phyloP scores from a whole-genome alignment of 2,797 vertebrate species.

The Smutsia gigantea region DNA sequence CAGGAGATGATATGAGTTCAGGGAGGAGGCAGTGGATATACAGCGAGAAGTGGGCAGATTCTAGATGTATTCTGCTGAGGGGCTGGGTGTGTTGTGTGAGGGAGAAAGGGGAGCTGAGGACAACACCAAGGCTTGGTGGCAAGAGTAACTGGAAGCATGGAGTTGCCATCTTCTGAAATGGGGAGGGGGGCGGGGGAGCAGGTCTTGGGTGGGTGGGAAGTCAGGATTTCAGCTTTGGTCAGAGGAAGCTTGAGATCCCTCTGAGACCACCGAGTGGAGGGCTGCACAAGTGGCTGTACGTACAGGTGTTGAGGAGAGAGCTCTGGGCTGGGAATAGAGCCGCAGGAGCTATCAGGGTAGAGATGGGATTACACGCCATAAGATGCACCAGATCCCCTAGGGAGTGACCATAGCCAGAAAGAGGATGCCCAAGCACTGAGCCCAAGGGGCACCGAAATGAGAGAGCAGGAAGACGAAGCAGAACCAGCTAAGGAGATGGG shows the following conservation, averaged over 20 bases:
- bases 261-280: neutral
- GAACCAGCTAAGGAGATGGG: neutral
- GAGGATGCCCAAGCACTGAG: neutral
- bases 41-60: neutral
- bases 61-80: neutral
- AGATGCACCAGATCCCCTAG: neutral
- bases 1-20: neutral
- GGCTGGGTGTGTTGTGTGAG: neutral
- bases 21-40: neutral
- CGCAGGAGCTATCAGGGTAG: neutral
- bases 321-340: neutral
- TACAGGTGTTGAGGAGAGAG: neutral
- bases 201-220: neutral
- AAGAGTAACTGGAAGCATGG: neutral
- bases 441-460: neutral
- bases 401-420: neutral
- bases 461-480: neutral
- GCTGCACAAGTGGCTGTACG: rapidly evolving
- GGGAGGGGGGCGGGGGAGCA: neutral
- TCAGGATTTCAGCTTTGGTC: neutral
- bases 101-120: neutral
- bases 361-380: neutral
- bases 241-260: neutral
- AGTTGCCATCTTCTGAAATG: neutral
- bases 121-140: neutral